Percentiles rank a stretch among this genome's conserved stretches.
Conservation (phyloP, 2,888 invertebrate species). For the Luperina testacea region DNA sequence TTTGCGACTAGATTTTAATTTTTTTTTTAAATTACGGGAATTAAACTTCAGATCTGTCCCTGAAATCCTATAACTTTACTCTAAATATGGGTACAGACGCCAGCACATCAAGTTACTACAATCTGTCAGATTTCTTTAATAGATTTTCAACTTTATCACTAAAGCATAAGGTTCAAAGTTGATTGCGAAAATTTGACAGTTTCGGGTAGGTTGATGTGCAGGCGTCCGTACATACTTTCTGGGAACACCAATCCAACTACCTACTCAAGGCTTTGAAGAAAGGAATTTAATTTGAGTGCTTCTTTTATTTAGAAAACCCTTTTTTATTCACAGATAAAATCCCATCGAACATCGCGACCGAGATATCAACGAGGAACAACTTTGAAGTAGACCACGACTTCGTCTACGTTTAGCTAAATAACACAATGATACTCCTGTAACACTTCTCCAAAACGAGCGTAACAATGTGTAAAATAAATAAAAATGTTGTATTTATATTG, state of each 20-base stretch:
- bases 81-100: neutral
- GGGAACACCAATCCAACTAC: neutral
- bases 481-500: constrained; percentile 7
- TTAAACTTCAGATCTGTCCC: neutral
- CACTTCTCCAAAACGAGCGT: neutral
- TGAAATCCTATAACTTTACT: neutral
- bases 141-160: too few species aligned
- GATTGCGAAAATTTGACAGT: too few species aligned
- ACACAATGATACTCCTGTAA: constrained; percentile 36
- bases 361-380: constrained; percentile 93
- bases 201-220: too few species aligned
- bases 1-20: too few species aligned
- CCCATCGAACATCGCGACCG: constrained; percentile 94
- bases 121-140: too few species aligned
- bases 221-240: neutral
- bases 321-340: constrained; percentile 92
- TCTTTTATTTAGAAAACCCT: neutral
- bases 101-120: too few species aligned
- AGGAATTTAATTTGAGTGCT: neutral
- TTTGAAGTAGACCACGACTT: constrained; percentile 86
- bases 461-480: neutral
- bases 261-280: neutral
- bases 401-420: constrained; percentile 76
- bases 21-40: too few species aligned
- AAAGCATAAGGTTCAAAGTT: too few species aligned